A percentile compares a stretch with the other conserved stretches of the same genome.
Conservation (phyloP, 1,140 invertebrate genomes). For the Eumaeus atala region DNA sequence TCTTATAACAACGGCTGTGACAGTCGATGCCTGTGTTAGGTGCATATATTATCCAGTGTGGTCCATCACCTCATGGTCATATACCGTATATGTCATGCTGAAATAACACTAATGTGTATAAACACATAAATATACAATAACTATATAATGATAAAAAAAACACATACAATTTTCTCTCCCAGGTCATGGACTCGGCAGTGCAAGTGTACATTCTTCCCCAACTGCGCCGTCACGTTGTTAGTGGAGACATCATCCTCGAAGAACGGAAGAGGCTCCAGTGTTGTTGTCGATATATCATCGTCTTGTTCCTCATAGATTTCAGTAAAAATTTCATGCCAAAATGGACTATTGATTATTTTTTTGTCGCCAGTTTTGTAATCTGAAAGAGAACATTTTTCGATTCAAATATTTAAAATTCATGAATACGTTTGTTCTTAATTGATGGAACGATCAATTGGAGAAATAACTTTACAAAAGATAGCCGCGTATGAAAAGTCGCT, state of each 20-base stretch:
- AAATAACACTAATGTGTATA: too few species aligned
- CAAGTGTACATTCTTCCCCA: slow-evolving; percentile 79
- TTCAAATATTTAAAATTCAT: neutral
- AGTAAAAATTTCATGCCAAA: slow-evolving; percentile 64
- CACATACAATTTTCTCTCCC: slow-evolving; percentile 81
- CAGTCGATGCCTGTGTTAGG: too few species aligned
- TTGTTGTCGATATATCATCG: slow-evolving; percentile 63
- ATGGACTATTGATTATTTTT: slow-evolving; percentile 52
- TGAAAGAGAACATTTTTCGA: slow-evolving; percentile 22
- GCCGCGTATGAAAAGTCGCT: too few species aligned
- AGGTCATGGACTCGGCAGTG: slow-evolving; percentile 83
- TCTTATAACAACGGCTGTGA: too few species aligned
- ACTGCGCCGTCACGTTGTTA: slow-evolving; percentile 80
- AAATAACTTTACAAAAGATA: too few species aligned
- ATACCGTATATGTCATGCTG: too few species aligned
- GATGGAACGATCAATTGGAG: neutral
- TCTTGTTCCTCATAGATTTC: slow-evolving; percentile 55
- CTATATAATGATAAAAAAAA: neutral
- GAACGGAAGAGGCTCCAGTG: slow-evolving; percentile 77
- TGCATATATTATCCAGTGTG: too few species aligned
- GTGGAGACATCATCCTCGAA: slow-evolving; percentile 77
- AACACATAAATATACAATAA: too few species aligned
- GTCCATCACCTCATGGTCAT: too few species aligned
- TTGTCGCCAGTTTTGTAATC: slow-evolving; percentile 64
- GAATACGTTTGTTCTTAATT: neutral